Base-by-base conservation (phyloP, 1,140 invertebrate genomes). In the Harpegnathos saltator region DNA sequence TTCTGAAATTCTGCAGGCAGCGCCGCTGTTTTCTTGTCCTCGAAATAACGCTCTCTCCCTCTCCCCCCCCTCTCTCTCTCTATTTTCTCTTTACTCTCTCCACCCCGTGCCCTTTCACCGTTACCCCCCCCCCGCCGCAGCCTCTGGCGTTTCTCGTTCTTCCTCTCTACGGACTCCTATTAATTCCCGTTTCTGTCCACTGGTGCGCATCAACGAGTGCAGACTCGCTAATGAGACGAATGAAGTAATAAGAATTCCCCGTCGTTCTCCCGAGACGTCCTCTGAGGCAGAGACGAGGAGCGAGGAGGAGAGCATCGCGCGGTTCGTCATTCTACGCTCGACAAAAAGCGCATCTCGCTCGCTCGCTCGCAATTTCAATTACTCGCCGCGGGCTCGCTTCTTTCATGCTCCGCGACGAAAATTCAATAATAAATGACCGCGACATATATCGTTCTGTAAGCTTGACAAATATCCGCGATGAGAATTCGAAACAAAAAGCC, bases 201-300 rank as follows among this genome's bases (percentile, higher is more conserved):
- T 68, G 54, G 44, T 59, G 75, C 65, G 80, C 84, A 56, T 73
- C 84, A 71, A 86, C 80, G 80, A 82, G 71, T 61, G 54, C 71
- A 69, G 85, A 86, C 69, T 86, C 74, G 58, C 82, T 83, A 75
- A 87, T 78, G 84, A 72, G 80, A 72, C 73, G 80, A 83, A 61
- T 56, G 80, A 77, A 86, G 69, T 78, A 86, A 77, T 86, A 86
- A 85, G 62, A 71, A 73, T 80, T 80, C 75, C 52, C 3, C 65
- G 52, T 22, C 65, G 62, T 24, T 50, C 44, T 52, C 26, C 22
- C 52, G 75, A 69, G 33, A 77, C 73, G 19, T 66, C 62, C 50
- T 44, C 38, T 9, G 38, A 44, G 38, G 11, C 4, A 11, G 38
- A 11, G 38, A 5, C 3, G 11, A 11, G 7, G 38, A 11, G 38